phyloP scores from a whole-genome alignment of 2,797 vertebrate species.

The Lepus townsendii region DNA sequence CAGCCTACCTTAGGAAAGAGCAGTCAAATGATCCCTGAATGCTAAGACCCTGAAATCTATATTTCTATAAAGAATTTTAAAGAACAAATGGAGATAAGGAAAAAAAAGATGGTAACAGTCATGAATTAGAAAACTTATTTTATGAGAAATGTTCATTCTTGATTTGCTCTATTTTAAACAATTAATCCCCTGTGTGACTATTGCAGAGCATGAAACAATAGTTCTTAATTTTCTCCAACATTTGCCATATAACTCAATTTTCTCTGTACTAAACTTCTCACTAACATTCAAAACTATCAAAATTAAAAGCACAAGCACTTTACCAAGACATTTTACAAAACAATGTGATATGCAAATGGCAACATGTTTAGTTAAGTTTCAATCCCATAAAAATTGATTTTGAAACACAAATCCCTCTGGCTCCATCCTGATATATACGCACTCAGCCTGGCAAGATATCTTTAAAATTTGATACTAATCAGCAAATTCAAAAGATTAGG shows the following conservation, averaged over 20 bases:
- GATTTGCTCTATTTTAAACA: background rate
- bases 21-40: background rate
- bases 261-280: background rate
- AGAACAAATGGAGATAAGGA: background rate
- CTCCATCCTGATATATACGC: background rate
- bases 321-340: slow-evolving; percentile 31
- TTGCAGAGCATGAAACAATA: background rate
- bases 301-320: slow-evolving; percentile 44
- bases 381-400: slow-evolving; percentile 63
- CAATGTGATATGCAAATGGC: slow-evolving; percentile 38
- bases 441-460: background rate
- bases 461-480: slow-evolving; percentile 27
- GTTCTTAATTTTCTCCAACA: background rate
- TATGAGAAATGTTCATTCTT: background rate
- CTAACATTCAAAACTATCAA: background rate
- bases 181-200: background rate
- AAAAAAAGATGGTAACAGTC: background rate
- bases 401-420: slow-evolving; percentile 23
- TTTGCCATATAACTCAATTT: background rate
- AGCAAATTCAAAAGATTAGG: slow-evolving; percentile 64
- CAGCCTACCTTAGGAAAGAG: background rate
- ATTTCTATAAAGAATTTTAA: background rate
- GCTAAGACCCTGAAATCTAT: background rate
- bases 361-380: slow-evolving; percentile 61
- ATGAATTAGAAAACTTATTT: background rate